Conservation (phyloP, 2,888 invertebrate species). For the Galerucella nymphaeae region DNA sequence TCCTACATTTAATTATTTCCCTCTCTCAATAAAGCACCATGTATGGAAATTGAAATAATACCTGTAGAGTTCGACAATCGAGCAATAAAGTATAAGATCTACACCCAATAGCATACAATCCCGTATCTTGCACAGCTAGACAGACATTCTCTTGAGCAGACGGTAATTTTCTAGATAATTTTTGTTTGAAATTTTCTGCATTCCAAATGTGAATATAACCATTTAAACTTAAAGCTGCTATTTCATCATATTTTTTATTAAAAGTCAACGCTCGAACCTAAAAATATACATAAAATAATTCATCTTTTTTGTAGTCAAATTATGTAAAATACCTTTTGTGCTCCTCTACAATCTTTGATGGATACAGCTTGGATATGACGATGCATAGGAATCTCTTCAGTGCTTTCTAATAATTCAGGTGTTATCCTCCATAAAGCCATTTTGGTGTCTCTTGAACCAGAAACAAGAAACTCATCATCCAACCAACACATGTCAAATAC, state of each 20-base stretch:
- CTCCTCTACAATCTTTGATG: conserved; percentile 83
- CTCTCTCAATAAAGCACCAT: no score
- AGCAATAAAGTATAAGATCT: conserved; percentile 90
- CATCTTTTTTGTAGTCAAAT: neutral
- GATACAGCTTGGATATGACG: conserved; percentile 74
- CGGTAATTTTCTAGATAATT: conserved; percentile 85
- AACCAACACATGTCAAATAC: conserved; percentile 93
- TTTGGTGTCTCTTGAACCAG: conserved; percentile 91
- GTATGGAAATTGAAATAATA: conserved; percentile 50
- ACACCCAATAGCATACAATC: conserved; percentile 93
- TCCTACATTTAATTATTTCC: no score
- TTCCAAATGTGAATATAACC: conserved; percentile 95
- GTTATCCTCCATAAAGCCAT: conserved; percentile 90
- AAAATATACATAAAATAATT: conserved; percentile 22
- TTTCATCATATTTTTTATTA: conserved; percentile 85
- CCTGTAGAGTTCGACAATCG: conserved; percentile 88
- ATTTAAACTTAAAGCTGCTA: conserved; percentile 91
- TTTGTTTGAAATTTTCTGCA: conserved; percentile 89
- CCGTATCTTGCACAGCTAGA: conserved; percentile 86
- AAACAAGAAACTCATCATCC: conserved; percentile 94
- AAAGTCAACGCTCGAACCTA: conserved; percentile 87
- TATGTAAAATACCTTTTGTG: conserved; percentile 68
- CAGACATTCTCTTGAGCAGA: conserved; percentile 95
- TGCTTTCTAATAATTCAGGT: conserved; percentile 61
- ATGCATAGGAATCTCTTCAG: conserved; percentile 67